Evolutionary conservation across 2,113 vertebrate genomes (phyloP), one percentile per base, ranked within the genome.

Genomic region (Cricetomys ansorgei): DNA sequence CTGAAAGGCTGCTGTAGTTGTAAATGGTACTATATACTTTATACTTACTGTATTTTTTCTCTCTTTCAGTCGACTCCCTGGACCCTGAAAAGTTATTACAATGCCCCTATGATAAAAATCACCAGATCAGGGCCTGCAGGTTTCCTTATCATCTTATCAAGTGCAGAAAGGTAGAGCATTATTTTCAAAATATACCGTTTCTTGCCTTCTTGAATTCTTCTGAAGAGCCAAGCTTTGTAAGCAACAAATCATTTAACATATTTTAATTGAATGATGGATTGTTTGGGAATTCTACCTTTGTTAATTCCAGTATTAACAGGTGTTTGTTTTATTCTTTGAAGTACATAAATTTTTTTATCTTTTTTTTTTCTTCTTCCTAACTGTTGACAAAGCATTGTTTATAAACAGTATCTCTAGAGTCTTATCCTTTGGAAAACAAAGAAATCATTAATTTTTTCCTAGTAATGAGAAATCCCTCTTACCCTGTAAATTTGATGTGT

Each of bases 71-170:
- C 89, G 98, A 98, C 96, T 7, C 96, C 89, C 92, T 97, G 86
- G 99, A 99, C 97, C 99, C 99, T 4, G 99, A 99, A 8, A 99
- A 98, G 89, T 97, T 99, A 15, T 37, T 99, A 11, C 99, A 99
- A 67, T 99, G 99, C 48, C 99, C 99, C 0, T 99, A 99, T 96
- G 99, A 99, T 50, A 99, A 99, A 50, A 98, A 98, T 67, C 99
- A 99, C 77, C 97, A 94, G 77, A 99, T 99, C 97, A 98, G 99
- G 75, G 98, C 99, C 25, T 98, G 98, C 59, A 98, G 99, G 0
- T 99, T 99, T 93, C 99, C 99, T 1, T 99, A 99, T 96, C 99
- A 99, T 96, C 97, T 99, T 8, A 98, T 99, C 12, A 99, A 99
- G 98, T 99, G 99, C 96, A 98, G 95, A 80, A 99, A 99, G 99